A percentile compares a stretch with the other conserved stretches of the same genome.
These are phyloP conservation scores for Cepaea hortensis DNA, from an alignment of 2,888 invertebrate genomes.

Conservation along the genomic window DNA sequence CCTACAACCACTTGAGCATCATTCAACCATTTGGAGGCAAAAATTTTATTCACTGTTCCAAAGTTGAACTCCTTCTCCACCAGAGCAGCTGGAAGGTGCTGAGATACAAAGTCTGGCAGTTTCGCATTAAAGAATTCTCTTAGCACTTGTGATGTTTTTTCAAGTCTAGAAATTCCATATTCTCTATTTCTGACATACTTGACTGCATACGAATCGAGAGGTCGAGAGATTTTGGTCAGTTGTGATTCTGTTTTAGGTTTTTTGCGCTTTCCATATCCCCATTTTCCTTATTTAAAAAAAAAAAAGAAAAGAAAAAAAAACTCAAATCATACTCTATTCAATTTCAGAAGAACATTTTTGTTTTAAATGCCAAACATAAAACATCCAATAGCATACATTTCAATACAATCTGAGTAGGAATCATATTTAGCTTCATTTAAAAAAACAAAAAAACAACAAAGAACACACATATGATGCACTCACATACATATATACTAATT, in stretches of 20 bases:
- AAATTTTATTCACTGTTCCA: constrained; percentile 79
- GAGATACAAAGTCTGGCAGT: constrained; percentile 61
- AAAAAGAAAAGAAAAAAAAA: not conserved
- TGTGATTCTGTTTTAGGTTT: not conserved
- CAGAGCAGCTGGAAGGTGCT: constrained; percentile 68
- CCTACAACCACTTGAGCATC: constrained; percentile 96
- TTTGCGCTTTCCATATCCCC: not conserved
- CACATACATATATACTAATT: too few species aligned
- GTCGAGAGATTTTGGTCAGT: constrained; percentile 23
- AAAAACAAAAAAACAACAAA: too few species aligned
- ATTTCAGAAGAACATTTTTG: too few species aligned
- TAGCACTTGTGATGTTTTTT: not conserved
- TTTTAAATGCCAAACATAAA: too few species aligned
- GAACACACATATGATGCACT: too few species aligned
- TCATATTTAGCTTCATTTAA: too few species aligned
- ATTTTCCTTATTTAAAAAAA: not conserved
- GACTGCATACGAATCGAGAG: constrained; percentile 16
- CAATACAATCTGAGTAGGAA: too few species aligned
- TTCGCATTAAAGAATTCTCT: constrained; percentile 31
- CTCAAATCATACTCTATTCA: not conserved
- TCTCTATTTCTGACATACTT: constrained; percentile 35
- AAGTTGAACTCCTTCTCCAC: constrained; percentile 67
- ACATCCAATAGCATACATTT: too few species aligned
- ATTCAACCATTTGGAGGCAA: constrained; percentile 96
- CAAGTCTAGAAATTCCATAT: constrained; percentile 18